Percentiles rank a stretch among this genome's conserved stretches.
phyloP scores from a whole-genome alignment of 92 coral and sea anemone genomes.

The Parazoanthus swiftii region DNA sequence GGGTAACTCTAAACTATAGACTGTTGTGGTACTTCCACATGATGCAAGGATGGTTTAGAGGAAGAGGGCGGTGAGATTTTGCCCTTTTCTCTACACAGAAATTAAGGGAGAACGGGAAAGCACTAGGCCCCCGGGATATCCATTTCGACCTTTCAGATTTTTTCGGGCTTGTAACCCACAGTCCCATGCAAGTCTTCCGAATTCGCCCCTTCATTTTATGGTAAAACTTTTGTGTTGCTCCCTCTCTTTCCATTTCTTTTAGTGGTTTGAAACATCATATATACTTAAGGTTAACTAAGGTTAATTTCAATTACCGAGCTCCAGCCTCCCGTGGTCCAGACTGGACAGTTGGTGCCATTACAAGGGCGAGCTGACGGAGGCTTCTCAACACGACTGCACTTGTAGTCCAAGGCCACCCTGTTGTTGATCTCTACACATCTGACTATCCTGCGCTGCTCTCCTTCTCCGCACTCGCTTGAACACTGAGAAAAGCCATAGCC shows the following conservation, averaged over 20 bases:
- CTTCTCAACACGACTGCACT: slow-evolving; percentile 30
- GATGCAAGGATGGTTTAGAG: background rate
- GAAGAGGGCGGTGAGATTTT: background rate
- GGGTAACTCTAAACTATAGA: too few species aligned
- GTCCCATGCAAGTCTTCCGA: background rate
- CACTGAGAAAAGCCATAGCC: slow-evolving; percentile 11
- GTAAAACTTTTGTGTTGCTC: background rate
- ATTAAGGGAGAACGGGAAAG: background rate
- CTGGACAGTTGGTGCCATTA: slow-evolving; percentile 34
- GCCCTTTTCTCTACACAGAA: too few species aligned
- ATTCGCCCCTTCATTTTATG: background rate
- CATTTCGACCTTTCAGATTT: background rate
- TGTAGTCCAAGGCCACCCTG: slow-evolving; percentile 21
- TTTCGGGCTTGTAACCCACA: background rate
- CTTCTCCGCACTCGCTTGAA: slow-evolving; percentile 24
- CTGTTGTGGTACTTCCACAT: background rate
- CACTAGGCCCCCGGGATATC: background rate
- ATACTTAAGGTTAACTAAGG: background rate
- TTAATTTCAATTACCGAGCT: slow-evolving; percentile 19
- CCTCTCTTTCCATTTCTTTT: background rate
- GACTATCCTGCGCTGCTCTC: slow-evolving; percentile 29
- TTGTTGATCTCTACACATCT: slow-evolving; percentile 42
- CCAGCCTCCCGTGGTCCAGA: slow-evolving; percentile 42
- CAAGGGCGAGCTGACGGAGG: slow-evolving; percentile 28
- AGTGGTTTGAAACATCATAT: background rate